These are phyloP conservation scores for Willowsia nigromaculata DNA, from an alignment of 2,888 invertebrate genomes.

Conservation along the genomic window DNA sequence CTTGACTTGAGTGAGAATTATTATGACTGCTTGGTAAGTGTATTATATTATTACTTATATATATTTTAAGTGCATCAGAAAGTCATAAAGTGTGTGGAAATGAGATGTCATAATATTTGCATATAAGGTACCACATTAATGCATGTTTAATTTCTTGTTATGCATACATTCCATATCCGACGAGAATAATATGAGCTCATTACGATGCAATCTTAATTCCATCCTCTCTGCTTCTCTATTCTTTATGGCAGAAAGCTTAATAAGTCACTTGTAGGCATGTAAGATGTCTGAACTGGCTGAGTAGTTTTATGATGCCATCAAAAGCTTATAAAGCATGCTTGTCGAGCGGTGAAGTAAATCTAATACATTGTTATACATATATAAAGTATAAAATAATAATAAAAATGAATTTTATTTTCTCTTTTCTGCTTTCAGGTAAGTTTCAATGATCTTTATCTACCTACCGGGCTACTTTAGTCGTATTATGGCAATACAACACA, in stretches of 20 bases:
- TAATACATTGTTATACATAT: not conserved
- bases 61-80: conserved; percentile 36
- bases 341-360: conserved; percentile 8
- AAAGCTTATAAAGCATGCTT: conserved; percentile 35
- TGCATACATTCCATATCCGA: conserved; percentile 26
- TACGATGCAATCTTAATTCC: conserved; percentile 37
- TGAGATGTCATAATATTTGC: conserved; percentile 56
- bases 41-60: not conserved
- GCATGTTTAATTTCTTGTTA: conserved; percentile 57
- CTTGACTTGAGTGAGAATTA: conserved; percentile 8
- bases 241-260: not conserved
- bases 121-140: conserved; percentile 51
- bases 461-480: not conserved
- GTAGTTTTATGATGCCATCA: conserved; percentile 8
- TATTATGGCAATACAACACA: not conserved
- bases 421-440: conserved; percentile 31
- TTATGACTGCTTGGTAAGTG: not conserved
- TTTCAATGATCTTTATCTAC: conserved; percentile 7
- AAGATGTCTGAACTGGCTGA: too few relatives aligned
- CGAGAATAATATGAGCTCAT: conserved; percentile 41
- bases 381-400: not conserved
- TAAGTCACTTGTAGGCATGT: not conserved
- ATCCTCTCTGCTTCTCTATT: not conserved
- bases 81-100: conserved; percentile 50
- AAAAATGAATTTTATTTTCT: conserved; percentile 14